These are phyloP conservation scores for Sinocyclocheilus anshuiensis DNA, from an alignment of 2,113 vertebrate species.

Conservation along the genomic window DNA sequence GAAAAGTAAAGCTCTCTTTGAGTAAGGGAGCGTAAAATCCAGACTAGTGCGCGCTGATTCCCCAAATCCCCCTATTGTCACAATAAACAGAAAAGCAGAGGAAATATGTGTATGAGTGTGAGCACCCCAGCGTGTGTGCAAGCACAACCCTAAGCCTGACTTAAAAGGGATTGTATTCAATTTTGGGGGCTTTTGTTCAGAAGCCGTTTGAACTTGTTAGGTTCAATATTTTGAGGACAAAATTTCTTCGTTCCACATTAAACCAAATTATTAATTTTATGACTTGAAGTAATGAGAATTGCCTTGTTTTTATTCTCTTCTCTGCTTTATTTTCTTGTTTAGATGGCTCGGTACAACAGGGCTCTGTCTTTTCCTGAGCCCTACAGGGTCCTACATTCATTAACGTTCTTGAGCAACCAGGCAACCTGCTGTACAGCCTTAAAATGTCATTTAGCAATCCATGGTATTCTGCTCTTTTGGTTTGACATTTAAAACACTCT, in stretches of 20 bases:
- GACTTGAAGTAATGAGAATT: slow-evolving; percentile 16
- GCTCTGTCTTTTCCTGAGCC: not conserved
- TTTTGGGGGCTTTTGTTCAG: slow-evolving; percentile 46
- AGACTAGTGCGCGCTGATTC: slow-evolving; percentile 50
- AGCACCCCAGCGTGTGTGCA: slow-evolving; percentile 42
- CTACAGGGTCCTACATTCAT: slow-evolving; percentile 25
- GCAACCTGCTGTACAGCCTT: slow-evolving; percentile 35
- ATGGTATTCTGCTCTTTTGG: slow-evolving; percentile 48
- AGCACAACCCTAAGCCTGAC: slow-evolving; percentile 52
- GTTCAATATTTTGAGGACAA: slow-evolving; percentile 26
- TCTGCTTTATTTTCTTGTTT: slow-evolving; percentile 14
- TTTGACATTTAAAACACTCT: slow-evolving; percentile 51
- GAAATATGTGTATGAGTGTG: slow-evolving; percentile 49
- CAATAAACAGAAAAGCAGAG: slow-evolving; percentile 59
- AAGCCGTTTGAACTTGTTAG: slow-evolving; percentile 48
- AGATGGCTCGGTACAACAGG: not conserved
- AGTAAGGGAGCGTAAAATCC: slow-evolving; percentile 55
- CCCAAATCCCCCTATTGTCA: slow-evolving; percentile 60
- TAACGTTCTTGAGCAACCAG: slow-evolving; percentile 52
- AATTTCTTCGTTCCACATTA: slow-evolving; percentile 10
- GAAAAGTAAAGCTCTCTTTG: slow-evolving; percentile 51
- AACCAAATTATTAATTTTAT: not conserved
- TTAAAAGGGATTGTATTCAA: slow-evolving; percentile 50
- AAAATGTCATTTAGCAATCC: slow-evolving; percentile 47
- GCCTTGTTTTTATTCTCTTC: not conserved